Evolutionary conservation across 2,888 invertebrate genomes (phyloP).

Genomic region (Strigamia crassipes): DNA sequence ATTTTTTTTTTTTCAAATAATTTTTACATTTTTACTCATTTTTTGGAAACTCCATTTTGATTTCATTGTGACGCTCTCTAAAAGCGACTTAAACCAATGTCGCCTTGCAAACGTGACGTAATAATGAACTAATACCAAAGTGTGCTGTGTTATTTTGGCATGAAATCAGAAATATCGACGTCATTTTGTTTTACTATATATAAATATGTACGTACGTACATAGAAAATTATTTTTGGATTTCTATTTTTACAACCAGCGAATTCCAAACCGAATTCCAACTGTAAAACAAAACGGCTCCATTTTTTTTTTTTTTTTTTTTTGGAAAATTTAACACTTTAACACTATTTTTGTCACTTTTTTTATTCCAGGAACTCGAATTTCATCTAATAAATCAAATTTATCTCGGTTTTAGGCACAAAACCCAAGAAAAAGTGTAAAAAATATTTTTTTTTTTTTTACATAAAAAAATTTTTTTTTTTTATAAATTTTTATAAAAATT

Average conservation of each 20-base stretch:
- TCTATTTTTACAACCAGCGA: neutral
- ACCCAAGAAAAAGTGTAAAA: neutral
- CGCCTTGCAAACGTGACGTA: neutral
- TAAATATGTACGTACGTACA: too few relatives aligned
- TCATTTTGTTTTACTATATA: neutral
- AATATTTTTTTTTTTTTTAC: neutral
- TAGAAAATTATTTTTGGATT: neutral
- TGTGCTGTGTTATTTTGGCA: constrained; percentile 6
- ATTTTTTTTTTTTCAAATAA: neutral
- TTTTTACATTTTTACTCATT: neutral
- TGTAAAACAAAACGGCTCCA: constrained; percentile 7
- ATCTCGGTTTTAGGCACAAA: neutral
- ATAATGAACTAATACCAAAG: neutral
- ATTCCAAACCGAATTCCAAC: neutral
- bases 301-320: neutral
- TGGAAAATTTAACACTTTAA: neutral
- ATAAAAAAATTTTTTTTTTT: constrained; percentile 29
- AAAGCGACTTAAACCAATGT: neutral
- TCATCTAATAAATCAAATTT: too few relatives aligned
- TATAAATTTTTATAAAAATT: neutral
- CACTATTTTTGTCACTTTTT: neutral
- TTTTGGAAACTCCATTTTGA: neutral
- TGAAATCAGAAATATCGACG: neutral
- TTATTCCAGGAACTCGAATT: too few relatives aligned
- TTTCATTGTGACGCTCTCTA: neutral